These are phyloP conservation scores for Tolypeutes matacus DNA, from an alignment of 2,797 vertebrate species.

Conservation along the genomic window DNA sequence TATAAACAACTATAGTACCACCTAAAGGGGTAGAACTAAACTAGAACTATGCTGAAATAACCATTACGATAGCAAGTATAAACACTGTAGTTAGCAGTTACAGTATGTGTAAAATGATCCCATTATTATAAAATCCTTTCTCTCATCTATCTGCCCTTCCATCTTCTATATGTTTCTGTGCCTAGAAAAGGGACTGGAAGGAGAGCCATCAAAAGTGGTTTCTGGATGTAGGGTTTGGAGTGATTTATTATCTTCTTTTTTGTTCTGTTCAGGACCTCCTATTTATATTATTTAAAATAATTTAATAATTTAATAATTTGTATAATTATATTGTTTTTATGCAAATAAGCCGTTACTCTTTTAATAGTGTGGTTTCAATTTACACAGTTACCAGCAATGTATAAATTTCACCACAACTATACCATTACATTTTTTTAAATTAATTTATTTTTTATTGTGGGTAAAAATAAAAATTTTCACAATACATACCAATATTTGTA, in stretches of 20 bases:
- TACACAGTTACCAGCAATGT: neutral
- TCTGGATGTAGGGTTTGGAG: neutral
- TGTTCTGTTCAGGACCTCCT: slow-evolving; percentile 14
- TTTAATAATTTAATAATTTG: slow-evolving; percentile 4
- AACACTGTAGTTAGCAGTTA: too few species aligned
- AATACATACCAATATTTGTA: too few species aligned
- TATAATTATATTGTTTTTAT: neutral
- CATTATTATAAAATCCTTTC: slow-evolving; percentile 32
- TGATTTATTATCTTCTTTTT: neutral
- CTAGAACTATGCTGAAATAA: too few species aligned
- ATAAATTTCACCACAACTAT: neutral
- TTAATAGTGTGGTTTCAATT: neutral
- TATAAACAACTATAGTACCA: too few species aligned
- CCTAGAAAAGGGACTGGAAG: neutral
- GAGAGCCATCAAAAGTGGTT: slow-evolving; percentile 22
- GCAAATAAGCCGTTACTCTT: neutral
- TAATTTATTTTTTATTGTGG: too few species aligned
- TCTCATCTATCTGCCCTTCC: neutral
- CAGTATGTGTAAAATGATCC: neutral
- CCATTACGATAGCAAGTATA: too few species aligned
- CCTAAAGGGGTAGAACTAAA: too few species aligned
- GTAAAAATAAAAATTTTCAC: too few species aligned
- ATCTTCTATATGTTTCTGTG: neutral
- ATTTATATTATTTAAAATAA: slow-evolving; percentile 13
- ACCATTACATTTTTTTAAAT: too few species aligned